phyloP scores from a whole-genome alignment of 2,113 vertebrate genomes.

The Apodemus sylvaticus region DNA sequence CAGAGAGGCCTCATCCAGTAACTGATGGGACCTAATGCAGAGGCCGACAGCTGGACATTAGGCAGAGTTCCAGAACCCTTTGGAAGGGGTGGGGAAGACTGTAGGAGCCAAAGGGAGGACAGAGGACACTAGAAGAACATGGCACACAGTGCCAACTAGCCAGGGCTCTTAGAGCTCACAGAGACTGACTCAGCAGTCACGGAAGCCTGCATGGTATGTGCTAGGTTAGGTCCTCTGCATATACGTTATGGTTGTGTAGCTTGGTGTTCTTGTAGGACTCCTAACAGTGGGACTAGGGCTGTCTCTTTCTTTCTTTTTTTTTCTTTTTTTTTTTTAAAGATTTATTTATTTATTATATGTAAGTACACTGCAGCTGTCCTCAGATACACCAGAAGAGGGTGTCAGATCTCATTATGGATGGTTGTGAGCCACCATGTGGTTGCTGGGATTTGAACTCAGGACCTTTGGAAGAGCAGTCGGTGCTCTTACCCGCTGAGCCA shows the following conservation, averaged over 20 bases:
- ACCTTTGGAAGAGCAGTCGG: too few species aligned
- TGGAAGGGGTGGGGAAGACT: not conserved
- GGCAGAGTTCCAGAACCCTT: not conserved
- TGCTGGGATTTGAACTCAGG: too few species aligned
- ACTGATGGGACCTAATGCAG: not conserved
- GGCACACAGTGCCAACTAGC: not conserved
- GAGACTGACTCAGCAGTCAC: not conserved
- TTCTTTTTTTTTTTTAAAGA: too few species aligned
- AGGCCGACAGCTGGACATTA: not conserved
- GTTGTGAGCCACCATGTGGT: too few species aligned
- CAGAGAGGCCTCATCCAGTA: not conserved
- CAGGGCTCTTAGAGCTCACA: not conserved
- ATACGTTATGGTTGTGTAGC: too few species aligned
- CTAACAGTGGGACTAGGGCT: not conserved
- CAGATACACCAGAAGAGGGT: too few species aligned
- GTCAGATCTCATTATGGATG: too few species aligned
- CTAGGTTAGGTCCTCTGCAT: not conserved
- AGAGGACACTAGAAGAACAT: not conserved
- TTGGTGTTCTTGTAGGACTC: not conserved
- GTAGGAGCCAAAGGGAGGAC: not conserved
- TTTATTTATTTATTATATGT: too few species aligned
- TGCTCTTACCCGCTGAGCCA: too few species aligned
- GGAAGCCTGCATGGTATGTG: not conserved
- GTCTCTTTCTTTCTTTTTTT: not conserved
- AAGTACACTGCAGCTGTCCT: too few species aligned